Base-by-base conservation (phyloP, 1,140 invertebrate genomes). In the Asbolus verrucosus region DNA sequence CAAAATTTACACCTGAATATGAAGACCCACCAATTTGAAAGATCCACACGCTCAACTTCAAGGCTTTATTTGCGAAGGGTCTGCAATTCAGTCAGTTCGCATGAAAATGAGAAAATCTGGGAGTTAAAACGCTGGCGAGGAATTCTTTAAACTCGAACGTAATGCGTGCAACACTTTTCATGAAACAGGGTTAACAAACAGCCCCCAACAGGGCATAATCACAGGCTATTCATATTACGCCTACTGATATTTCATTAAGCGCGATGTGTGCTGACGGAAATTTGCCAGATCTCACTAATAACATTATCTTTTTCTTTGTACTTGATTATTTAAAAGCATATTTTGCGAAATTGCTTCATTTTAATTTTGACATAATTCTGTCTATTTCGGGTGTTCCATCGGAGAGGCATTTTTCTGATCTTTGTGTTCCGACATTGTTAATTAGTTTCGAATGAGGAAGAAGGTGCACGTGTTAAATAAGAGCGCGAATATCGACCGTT, bases 251-350 rank as follows among this genome's bases (percentile, higher is more conserved):
- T 59, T 59, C 18, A 1, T n/a, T 18, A 2, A 2, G 6, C 19
- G 11, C 24, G n/a, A 19, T n/a, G n/a, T 1, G 9, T n/a, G n/a
- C 19, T 59, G 27, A 59, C 6, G 19, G 24, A 6, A 18, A 30
- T 18, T 15, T 27, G 24, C 8, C 8, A 8, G 24, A 27, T 3
- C 24, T 27, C 24, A 27, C 18, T 21, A 59, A 27, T 24, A 54
- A 54, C 27, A 54, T 54, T 59, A 21, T 21, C 50, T 36, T 36
- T 36, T 36, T 36, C 50, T 59, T 21, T 59, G 19, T 13, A 21
- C 16, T 13, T 59, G 18, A 59, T 19, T 59, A 27, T 13, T 27
- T 27, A 1, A 59, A 59, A 8, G 11, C 27, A 21, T 5, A 14
- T 59, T 27, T 27, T n/a, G 16, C n/a, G 50, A 59, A 21, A 59